Evolutionary conservation across 2,888 invertebrate genomes (phyloP), one percentile per base, ranked within the genome.

Genomic region (Hoplodrina ambigua): DNA sequence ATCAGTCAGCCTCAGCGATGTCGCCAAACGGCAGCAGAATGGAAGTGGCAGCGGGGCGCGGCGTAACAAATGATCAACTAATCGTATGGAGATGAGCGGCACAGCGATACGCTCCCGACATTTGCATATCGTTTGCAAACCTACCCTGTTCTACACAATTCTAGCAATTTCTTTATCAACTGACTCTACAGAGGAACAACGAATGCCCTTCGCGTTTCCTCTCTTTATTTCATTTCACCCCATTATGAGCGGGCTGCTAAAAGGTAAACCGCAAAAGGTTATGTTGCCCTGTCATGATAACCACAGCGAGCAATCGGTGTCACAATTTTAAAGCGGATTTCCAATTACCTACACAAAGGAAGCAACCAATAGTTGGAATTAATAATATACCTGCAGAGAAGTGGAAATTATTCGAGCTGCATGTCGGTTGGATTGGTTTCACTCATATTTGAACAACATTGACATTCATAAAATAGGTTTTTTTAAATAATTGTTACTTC

Each of bases 81-180:
- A 83, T 83, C 80, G 75, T 82, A 83, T 83, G 84, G 78, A 83
- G 83, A 83, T 83, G 84, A 83, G 82, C 69, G 56, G 53, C 78
- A 57, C 63, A 67, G 73, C 80, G 77, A 83, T 75, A 78, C 80
- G 78, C 70, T 74, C 19, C 57, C 65, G 46, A 62, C 72, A 82
- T 83, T 83, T 78, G 78, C 80, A 82, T 83, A 72, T 80, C 67
- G 64, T 74, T 82, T 68, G 65, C 71, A 78, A 77, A 66, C 62
- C 69, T 68, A 63, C 65, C 56, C 57, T 49, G 59, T 54, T 64
- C 25, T 61, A 63, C 55, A 53, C 78, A 63, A 46, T 71, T 52
- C 62, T 58, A 77, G 66, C 60, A 69, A 72, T 73, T 80, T 80
- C 75, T 81, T 75, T 68, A 80, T 70, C 72, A 79, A 81, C 64